A percentile compares a stretch with the other conserved stretches of the same genome.
Evolutionary conservation across 2,888 invertebrate species (phyloP).

Genomic region (Hyalella azteca): DNA sequence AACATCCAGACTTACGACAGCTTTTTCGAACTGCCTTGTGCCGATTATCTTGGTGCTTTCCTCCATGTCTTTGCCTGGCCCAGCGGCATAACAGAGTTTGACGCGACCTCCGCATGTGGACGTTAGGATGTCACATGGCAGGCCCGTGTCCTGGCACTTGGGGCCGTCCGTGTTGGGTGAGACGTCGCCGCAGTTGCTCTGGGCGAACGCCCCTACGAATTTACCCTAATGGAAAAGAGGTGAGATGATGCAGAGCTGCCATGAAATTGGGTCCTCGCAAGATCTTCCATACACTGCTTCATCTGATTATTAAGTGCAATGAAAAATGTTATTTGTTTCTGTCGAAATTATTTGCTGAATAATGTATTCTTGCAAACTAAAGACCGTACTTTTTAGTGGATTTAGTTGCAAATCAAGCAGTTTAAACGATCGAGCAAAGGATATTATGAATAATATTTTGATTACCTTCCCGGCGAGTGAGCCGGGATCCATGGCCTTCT

Average conservation of each 20-base stretch:
- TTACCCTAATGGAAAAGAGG: slow-evolving; percentile 69
- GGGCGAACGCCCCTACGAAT: slow-evolving; percentile 90
- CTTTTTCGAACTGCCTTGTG: slow-evolving; percentile 74
- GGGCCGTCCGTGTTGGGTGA: slow-evolving; percentile 89
- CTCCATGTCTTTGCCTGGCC: slow-evolving; percentile 88
- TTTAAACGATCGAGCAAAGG: too few relatives aligned
- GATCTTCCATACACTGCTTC: too few relatives aligned
- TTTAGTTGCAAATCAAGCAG: too few relatives aligned
- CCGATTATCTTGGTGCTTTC: slow-evolving; percentile 92
- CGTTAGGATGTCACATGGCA: slow-evolving; percentile 75
- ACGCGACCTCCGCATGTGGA: slow-evolving; percentile 76
- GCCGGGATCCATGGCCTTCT: slow-evolving; percentile 76
- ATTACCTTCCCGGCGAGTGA: slow-evolving; percentile 67
- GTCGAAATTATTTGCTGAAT: too few relatives aligned
- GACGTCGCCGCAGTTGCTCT: slow-evolving; percentile 89
- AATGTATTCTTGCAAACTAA: too few relatives aligned
- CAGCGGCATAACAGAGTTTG: slow-evolving; percentile 80
- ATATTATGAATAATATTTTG: too few relatives aligned
- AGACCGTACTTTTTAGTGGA: too few relatives aligned
- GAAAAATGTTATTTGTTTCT: too few relatives aligned
- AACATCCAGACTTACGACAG: slow-evolving; percentile 69
- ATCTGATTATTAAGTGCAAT: too few relatives aligned
- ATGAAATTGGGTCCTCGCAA: too few relatives aligned
- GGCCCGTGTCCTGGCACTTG: slow-evolving; percentile 77
- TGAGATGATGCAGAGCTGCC: not conserved